Conservation (phyloP, 2,113 vertebrate genomes). For the Caloenas nicobarica region DNA sequence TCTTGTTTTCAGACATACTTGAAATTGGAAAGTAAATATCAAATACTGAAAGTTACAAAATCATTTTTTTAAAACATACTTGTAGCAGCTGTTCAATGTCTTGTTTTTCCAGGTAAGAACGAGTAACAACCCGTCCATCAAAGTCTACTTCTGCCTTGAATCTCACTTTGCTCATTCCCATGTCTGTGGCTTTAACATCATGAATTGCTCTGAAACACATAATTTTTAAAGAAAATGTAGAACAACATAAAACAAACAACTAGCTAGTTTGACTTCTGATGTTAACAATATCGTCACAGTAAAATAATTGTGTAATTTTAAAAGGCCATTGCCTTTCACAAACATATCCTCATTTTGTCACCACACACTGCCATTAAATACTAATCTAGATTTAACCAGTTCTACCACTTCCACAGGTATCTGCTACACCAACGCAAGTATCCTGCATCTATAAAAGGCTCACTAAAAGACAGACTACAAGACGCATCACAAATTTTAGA, state of each 20-base stretch:
- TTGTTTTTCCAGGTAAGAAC: slow-evolving; percentile 97
- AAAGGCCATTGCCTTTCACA: neutral
- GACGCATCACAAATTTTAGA: neutral
- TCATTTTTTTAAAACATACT: slow-evolving; percentile 72
- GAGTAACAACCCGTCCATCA: slow-evolving; percentile 95
- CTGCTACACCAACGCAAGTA: neutral
- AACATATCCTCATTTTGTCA: neutral
- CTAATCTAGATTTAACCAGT: neutral
- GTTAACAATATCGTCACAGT: neutral
- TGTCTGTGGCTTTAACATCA: slow-evolving; percentile 97
- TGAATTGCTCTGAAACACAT: slow-evolving; percentile 88
- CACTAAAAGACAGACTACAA: neutral
- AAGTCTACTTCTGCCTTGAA: slow-evolving; percentile 99
- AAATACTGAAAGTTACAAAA: neutral
- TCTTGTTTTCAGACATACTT: neutral
- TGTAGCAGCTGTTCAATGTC: slow-evolving; percentile 95
- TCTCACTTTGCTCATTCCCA: slow-evolving; percentile 96
- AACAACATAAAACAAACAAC: neutral
- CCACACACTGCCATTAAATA: neutral
- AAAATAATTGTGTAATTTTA: neutral
- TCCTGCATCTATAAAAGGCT: neutral
- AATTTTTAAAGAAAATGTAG: slow-evolving; percentile 2
- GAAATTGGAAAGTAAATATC: neutral
- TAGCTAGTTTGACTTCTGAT: neutral
- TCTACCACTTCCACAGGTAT: neutral